Base-by-base conservation (phyloP, 1,140 invertebrate species). In the Drosophila mauritiana region DNA sequence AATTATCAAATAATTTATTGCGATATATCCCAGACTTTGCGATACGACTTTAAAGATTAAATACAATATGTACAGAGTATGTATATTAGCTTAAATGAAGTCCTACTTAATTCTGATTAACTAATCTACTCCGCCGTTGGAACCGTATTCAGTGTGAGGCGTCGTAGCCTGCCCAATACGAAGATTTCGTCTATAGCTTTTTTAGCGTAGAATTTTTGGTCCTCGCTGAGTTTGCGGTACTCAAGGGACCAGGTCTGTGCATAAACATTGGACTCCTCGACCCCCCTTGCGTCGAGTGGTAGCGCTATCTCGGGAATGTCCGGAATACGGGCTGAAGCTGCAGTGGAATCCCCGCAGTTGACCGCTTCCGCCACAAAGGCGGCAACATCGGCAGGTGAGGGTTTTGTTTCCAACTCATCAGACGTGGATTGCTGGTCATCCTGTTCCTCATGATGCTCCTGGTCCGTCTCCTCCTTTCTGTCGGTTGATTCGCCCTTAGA, bases 161-260 rank as follows among this genome's bases (percentile, higher is more conserved):
- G 82, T 25, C 83, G 49, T n/a, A 86, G 55, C 4, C 82, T 72
- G 2, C 82, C 83, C 8, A 88, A 34, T 5, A 88, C 82, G 52
- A 86, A 78, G n/a, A 88, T 86, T 40, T 86, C 82, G 70, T 86
- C 75, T 48, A 88, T 88, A 6, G 83, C 83, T 31, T 76, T 57
- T 59, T 88, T 88, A 39, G 82, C 82, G 49, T 68, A 88, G 46
- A 86, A 88, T 20, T 86, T 75, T 51, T 86, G 82, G 10, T 86
- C 83, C 31, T 88, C 82, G 34, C 58, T 86, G 0, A 88, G 62
- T 10, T 86, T 86, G 13, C 83, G 83, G 45, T 82, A 86, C 36
- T 86, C 82, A 11, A 86, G 59, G 5, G 83, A 78, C 82, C 82
- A 86, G 6, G 78, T 82, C 25, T 86, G 78, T 7, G 82, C 83